Evolutionary conservation across 2,113 vertebrate species (phyloP), one percentile per base, ranked within the genome.

Genomic region (Strix aluco): DNA sequence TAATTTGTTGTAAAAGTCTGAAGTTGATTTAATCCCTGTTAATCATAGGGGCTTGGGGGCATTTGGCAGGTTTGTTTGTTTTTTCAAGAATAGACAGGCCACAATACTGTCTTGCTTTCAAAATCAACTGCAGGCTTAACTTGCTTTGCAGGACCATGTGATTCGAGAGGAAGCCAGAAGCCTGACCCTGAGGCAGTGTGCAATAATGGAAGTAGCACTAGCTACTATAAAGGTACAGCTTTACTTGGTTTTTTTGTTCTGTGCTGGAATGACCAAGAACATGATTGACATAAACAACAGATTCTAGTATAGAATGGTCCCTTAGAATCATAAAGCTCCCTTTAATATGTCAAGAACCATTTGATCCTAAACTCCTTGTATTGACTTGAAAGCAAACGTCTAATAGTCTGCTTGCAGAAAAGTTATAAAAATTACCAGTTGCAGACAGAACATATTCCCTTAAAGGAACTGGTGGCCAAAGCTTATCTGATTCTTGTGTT

Each of bases 181-280:
- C 96, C 98, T 99, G 97, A 99, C 98, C 4, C 98, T 98, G 81
- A 97, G 99, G 94, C 99, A 99, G 87, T 99, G 99, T 87, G 98
- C 99, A 18, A 91, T 99, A 86, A 99, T 99, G 99, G 99, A 99
- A 61, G 98, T 98, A 62, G 99, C 99, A 58, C 98, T 99, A 71
- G 99, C 98, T 65, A 99, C 99, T 79, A 99, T 99, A 96, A 99
- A 99, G 99, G 99, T 99, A 97, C 77, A 85, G 25, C 69, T 58
- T 62, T 15, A 0, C 1, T 0, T 49, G 8, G 0, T 21, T 42
- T 5, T 62, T 30, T 69, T 87, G 6, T 61, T 67, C 27, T 29
- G 5, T 21, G 40, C 36, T 85, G 49, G 13, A 70, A 11, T 36
- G 25, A 67, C 30, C 8, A 25, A 26, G 38, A 70, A 11, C 11